Conservation (phyloP, 2,888 invertebrate genomes). For the Megalurothrips usitatus region DNA sequence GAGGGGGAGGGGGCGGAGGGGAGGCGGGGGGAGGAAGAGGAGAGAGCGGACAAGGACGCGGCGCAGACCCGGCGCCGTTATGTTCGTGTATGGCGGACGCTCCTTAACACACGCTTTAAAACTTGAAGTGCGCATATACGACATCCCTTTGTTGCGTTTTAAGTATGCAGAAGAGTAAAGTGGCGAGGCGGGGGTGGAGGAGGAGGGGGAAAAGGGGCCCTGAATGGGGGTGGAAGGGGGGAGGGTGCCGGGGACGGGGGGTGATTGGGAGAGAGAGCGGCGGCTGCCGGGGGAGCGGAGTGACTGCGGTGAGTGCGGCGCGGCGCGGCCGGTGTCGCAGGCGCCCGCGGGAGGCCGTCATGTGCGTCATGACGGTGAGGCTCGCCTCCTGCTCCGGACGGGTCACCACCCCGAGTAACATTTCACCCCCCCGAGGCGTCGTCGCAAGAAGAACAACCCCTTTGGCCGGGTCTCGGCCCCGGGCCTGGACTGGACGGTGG, state of each 20-base stretch:
- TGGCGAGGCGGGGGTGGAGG: not conserved
- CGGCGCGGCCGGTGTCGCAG: not conserved
- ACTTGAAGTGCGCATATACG: conserved; percentile 18
- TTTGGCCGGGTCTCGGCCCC: not conserved
- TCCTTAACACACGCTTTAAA: conserved; percentile 14
- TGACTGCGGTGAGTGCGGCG: not conserved
- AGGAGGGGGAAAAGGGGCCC: not conserved
- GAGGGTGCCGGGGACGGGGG: not conserved
- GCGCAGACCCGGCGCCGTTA: not conserved
- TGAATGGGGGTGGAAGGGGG: not conserved
- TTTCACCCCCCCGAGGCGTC: too few relatives aligned
- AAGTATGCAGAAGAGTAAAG: conserved; percentile 9
- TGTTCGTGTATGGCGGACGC: conserved; percentile 5
- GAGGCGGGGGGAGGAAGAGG: not conserved
- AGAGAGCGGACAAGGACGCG: not conserved
- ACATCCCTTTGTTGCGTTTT: conserved; percentile 16
- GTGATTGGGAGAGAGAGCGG: not conserved
- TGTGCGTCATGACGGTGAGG: too few relatives aligned
- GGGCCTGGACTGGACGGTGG: not conserved
- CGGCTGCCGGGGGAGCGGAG: not conserved
- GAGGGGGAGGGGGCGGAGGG: not conserved
- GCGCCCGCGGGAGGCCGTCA: too few relatives aligned
- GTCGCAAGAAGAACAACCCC: too few relatives aligned
- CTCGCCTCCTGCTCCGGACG: too few relatives aligned
- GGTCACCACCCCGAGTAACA: too few relatives aligned